Base-by-base conservation (phyloP, 2,113 vertebrate species). In the Gobiocypris rarus region DNA sequence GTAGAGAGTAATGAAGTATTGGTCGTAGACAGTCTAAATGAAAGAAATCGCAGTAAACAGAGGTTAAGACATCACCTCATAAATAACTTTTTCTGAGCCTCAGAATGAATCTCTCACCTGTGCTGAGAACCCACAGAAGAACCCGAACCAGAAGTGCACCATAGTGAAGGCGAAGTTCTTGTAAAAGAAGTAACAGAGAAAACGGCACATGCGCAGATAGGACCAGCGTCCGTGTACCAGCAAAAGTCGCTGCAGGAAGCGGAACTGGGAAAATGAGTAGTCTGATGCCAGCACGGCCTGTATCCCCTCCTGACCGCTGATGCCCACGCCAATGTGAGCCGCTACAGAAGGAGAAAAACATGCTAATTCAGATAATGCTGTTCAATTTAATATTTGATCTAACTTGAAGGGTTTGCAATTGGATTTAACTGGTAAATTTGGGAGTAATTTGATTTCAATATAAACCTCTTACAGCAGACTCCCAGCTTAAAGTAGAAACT, bases 121-220 rank as follows among this genome's bases (percentile, higher is more conserved):
- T 1, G 97, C 97, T 0, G 97, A 99, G 90, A 99, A 99, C 81
- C 97, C 97, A 0, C 97, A 98, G 93, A 98, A 98, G 94, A 98
- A 98, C 81, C 97, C 97, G 1, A 98, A 99, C 97, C 97, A 99
- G 93, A 99, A 99, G 91, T 99, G 97, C 93, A 98, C 97, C 96
- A 98, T 98, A 91, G 97, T 98, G 95, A 99, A 99, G 86, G 97
- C 97, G 0, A 99, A 98, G 90, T 98, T 99, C 95, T 98, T 99
- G 91, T 99, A 99, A 95, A 99, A 99, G 93, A 99, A 99, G 85
- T 99, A 99, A 89, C 96, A 98, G 87, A 99, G 97, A 92, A 99
- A 98, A 15, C 97, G 97, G 93, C 97, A 98, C 97, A 99, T 97
- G 84, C 97, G 96, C 28, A 99, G 93, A 92, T 99, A 99, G 71